Evolutionary conservation across 2,797 vertebrate genomes (phyloP).

Genomic region (Falco concolor): DNA sequence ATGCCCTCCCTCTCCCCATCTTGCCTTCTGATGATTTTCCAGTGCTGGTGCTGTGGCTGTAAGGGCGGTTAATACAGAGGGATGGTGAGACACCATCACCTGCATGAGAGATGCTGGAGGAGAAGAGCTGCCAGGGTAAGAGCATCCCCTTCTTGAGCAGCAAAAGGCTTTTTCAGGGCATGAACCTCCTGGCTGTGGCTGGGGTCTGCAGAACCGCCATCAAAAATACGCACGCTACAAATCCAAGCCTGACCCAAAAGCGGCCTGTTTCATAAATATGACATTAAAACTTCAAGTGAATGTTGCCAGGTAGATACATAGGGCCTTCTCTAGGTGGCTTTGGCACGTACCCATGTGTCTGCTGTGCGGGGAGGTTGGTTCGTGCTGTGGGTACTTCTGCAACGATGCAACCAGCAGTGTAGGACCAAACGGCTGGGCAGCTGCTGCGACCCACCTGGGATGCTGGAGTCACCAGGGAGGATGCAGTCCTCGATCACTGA

Average conservation of each 20-base stretch:
- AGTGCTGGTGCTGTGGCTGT: fast-evolving
- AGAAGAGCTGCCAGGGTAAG: background rate
- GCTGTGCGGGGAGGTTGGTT: fast-evolving
- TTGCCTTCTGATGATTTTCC: background rate
- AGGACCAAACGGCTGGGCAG: fast-evolving
- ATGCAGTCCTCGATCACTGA: fast-evolving
- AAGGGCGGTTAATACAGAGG: background rate
- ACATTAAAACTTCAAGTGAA: background rate
- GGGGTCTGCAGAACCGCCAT: background rate
- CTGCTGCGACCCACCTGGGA: background rate
- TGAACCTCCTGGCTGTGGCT: fast-evolving
- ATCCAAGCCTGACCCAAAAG: background rate
- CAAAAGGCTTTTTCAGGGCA: background rate
- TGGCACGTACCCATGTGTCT: fast-evolving
- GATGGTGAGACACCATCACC: background rate
- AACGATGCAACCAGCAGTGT: fast-evolving
- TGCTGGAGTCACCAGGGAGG: background rate
- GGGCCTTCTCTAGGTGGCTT: background rate
- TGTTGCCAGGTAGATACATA: fast-evolving
- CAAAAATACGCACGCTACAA: background rate
- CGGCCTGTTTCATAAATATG: fast-evolving
- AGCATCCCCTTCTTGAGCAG: background rate
- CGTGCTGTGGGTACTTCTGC: fast-evolving
- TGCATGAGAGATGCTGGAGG: background rate
- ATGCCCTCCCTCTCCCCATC: background rate